These are phyloP conservation scores for Pachydiplax longipennis DNA, from an alignment of 2,888 invertebrate genomes.

Conservation along the genomic window DNA sequence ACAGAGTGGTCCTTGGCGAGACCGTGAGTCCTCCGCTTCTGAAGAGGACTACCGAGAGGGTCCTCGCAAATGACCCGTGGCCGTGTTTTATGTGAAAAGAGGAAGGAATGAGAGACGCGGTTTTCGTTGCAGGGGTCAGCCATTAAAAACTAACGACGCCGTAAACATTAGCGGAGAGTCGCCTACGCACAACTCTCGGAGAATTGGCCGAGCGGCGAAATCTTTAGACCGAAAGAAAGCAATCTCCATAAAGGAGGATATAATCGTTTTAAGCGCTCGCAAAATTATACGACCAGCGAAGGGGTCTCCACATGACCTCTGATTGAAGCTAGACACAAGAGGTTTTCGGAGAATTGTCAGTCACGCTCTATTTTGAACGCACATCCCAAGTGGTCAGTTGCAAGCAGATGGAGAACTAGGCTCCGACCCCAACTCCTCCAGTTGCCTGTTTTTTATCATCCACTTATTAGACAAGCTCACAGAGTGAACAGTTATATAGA, in stretches of 20 bases:
- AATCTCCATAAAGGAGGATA: slow-evolving; percentile 25
- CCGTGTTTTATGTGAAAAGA: not conserved
- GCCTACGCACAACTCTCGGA: slow-evolving; percentile 8
- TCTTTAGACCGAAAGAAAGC: slow-evolving; percentile 7
- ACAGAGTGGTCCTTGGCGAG: not conserved
- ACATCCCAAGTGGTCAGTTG: not conserved
- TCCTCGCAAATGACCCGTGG: not conserved
- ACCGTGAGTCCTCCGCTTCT: not conserved
- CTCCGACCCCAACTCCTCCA: not conserved
- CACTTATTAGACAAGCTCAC: too few relatives aligned
- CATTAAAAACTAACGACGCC: slow-evolving; percentile 43
- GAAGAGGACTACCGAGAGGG: not conserved
- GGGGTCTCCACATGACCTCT: not conserved
- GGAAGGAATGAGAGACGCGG: not conserved
- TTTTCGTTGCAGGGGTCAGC: not conserved
- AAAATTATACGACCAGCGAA: not conserved
- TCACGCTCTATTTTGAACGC: not conserved
- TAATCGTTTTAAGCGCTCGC: slow-evolving; percentile 8
- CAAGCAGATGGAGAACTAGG: not conserved
- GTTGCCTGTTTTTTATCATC: not conserved
- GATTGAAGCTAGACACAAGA: too few relatives aligned
- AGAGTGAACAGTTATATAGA: too few relatives aligned
- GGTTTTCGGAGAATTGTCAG: too few relatives aligned
- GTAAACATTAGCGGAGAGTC: slow-evolving; percentile 27
- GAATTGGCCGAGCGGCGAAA: slow-evolving; percentile 21